Evolutionary conservation across 2,113 vertebrate species (phyloP).

Genomic region (Okapia johnstoni): DNA sequence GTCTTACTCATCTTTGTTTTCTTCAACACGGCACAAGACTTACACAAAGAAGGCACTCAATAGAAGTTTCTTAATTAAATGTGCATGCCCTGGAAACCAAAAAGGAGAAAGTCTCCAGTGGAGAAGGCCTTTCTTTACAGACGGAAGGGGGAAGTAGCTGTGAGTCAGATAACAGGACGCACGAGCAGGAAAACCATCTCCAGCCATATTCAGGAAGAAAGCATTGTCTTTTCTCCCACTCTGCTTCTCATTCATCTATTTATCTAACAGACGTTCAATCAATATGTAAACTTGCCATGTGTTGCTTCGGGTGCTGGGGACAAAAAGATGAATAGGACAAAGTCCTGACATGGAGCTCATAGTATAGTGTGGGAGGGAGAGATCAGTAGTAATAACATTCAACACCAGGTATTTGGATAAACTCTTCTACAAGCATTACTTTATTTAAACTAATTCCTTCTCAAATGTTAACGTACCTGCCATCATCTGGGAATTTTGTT

Average conservation of each 20-base stretch:
- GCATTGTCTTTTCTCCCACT: background rate
- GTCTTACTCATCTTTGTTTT: conserved; percentile 3
- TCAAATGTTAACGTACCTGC: background rate
- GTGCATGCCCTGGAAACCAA: background rate
- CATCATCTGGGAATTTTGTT: background rate
- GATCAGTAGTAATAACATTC: background rate
- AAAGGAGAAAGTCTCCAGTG: background rate
- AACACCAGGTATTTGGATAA: background rate
- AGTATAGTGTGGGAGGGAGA: background rate
- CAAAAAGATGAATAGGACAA: background rate
- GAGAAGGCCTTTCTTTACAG: background rate
- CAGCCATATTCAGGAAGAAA: background rate
- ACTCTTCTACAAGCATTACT: background rate
- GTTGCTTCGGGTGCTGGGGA: background rate
- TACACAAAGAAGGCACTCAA: background rate
- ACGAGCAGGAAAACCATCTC: background rate
- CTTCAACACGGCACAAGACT: background rate
- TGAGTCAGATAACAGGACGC: background rate
- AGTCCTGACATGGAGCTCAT: background rate
- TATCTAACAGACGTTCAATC: background rate
- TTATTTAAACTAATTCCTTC: background rate
- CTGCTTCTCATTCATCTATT: background rate
- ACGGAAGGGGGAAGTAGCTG: background rate
- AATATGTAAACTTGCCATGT: background rate
- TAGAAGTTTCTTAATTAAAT: conserved; percentile 19